Evolutionary conservation across 2,888 invertebrate species (phyloP).

Genomic region (Trichogramma evanescens): DNA sequence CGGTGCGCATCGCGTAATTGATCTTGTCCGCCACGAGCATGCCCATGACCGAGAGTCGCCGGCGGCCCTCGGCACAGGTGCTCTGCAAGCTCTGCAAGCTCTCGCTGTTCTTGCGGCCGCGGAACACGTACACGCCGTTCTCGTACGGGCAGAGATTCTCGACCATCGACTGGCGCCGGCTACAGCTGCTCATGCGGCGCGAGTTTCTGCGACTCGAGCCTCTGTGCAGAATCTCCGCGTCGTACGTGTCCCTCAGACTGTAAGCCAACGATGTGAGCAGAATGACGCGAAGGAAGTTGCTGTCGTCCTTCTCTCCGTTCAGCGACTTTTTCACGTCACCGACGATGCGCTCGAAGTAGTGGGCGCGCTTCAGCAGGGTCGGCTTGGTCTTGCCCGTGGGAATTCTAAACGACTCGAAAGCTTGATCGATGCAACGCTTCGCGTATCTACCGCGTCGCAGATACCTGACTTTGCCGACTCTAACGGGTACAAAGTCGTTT

Average conservation of each 20-base stretch:
- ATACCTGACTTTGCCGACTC: slow-evolving; percentile 1
- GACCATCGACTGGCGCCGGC: slow-evolving; percentile 9
- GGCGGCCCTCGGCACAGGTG: slow-evolving; percentile 18
- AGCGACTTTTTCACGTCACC: slow-evolving; percentile 13
- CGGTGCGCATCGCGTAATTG: slow-evolving; percentile 31
- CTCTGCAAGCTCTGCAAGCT: slow-evolving; percentile 2
- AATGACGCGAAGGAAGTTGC: slow-evolving; percentile 3
- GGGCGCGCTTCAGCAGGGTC: slow-evolving; percentile 16
- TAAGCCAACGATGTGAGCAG: slow-evolving; percentile 14
- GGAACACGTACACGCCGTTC: neutral
- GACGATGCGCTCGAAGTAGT: slow-evolving; percentile 27
- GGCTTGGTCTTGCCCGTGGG: slow-evolving; percentile 3
- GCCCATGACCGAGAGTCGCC: slow-evolving; percentile 34
- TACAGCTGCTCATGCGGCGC: neutral
- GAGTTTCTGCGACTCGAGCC: slow-evolving; percentile 20
- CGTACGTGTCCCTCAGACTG: slow-evolving; percentile 17
- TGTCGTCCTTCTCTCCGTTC: slow-evolving; percentile 11
- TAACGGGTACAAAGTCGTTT: too few species aligned
- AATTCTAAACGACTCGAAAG: slow-evolving; percentile 4
- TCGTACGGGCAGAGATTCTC: neutral
- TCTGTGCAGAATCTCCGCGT: slow-evolving; percentile 16
- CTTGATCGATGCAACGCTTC: slow-evolving; percentile 12
- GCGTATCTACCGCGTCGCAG: slow-evolving; percentile 15
- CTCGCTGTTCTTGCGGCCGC: neutral
- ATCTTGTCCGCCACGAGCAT: slow-evolving; percentile 34